Evolutionary conservation across 2,797 vertebrate genomes (phyloP).

Genomic region (Rhadinocentrus ornatus): DNA sequence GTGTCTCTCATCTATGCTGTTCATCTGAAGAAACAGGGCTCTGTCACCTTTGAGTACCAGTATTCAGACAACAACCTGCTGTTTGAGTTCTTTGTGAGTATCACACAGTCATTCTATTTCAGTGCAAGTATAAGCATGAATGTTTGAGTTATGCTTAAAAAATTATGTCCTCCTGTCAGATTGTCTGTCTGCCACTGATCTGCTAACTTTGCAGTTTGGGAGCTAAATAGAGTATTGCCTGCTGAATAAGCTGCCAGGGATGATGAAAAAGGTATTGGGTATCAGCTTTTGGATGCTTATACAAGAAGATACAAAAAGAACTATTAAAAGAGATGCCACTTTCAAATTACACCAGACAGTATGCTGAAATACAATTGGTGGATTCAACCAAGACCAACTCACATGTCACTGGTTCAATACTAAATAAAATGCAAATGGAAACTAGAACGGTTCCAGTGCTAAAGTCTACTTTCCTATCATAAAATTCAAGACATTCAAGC

Average conservation of each 20-base stretch:
- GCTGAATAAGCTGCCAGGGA: not conserved
- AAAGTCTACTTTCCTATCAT: not conserved
- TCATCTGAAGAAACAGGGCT: conserved; percentile 95
- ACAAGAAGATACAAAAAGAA: too few relatives aligned
- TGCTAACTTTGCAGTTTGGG: not conserved
- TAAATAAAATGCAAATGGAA: not conserved
- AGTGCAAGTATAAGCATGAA: not conserved
- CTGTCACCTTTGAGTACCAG: conserved; percentile 95
- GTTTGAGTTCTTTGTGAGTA: conserved; percentile 98
- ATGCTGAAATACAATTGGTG: too few relatives aligned
- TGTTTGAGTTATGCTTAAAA: not conserved
- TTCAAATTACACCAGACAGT: too few relatives aligned
- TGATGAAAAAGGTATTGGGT: not conserved
- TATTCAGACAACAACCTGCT: conserved; percentile 97
- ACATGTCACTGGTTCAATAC: not conserved
- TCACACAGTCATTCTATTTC: not conserved
- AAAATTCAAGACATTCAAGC: not conserved
- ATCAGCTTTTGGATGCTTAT: not conserved
- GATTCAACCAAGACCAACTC: not conserved
- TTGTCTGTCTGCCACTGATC: not conserved
- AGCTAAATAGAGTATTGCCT: not conserved
- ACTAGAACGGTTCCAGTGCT: not conserved
- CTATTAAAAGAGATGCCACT: too few relatives aligned
- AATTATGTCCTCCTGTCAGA: not conserved
- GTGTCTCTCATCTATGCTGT: conserved; percentile 97